Evolutionary conservation across 2,113 vertebrate genomes (phyloP).

Genomic region (Balaeniceps rex): DNA sequence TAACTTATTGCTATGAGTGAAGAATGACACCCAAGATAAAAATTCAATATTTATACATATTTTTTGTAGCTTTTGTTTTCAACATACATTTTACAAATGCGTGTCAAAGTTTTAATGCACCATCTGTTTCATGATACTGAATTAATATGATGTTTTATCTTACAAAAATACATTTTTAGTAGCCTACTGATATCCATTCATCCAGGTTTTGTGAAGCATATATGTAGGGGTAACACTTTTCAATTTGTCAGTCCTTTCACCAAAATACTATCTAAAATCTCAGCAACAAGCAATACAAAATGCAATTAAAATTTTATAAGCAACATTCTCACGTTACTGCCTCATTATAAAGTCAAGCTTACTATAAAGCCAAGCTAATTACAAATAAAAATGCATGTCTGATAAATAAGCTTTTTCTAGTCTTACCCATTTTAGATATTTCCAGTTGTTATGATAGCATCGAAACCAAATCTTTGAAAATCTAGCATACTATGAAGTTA

Average conservation of each 20-base stretch:
- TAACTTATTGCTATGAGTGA: not conserved
- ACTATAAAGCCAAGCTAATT: not conserved
- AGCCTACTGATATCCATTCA: not conserved
- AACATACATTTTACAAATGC: not conserved
- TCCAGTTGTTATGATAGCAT: not conserved
- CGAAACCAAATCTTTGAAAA: not conserved
- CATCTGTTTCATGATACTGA: not conserved
- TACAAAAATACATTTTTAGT: not conserved
- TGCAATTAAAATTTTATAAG: not conserved
- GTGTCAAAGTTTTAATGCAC: not conserved
- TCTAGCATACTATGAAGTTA: not conserved
- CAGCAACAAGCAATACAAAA: slow-evolving; percentile 2
- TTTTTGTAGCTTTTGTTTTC: not conserved
- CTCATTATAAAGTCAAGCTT: not conserved
- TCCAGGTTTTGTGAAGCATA: not conserved
- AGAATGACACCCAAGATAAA: not conserved
- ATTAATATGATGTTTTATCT: not conserved
- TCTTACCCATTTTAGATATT: not conserved
- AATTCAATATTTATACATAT: not conserved
- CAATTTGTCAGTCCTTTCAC: not conserved
- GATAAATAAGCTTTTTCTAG: not conserved
- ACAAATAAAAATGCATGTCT: not conserved
- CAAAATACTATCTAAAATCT: not conserved
- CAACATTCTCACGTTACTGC: not conserved
- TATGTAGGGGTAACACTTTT: not conserved